These are phyloP conservation scores for Yasuhikotakia modesta DNA, from an alignment of 2,797 vertebrate genomes.

Conservation along the genomic window DNA sequence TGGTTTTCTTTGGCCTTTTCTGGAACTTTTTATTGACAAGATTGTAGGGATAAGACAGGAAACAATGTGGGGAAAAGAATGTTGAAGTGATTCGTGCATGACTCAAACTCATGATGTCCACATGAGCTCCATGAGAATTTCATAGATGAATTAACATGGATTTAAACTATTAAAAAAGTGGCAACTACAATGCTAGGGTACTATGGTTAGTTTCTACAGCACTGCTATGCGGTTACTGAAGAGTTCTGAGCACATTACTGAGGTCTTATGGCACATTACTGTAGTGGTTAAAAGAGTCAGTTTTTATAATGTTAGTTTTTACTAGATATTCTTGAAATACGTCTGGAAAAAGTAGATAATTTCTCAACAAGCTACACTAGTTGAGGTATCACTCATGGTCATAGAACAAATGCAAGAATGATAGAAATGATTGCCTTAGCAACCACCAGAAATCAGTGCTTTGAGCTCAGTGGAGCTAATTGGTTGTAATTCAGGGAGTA, in stretches of 20 bases:
- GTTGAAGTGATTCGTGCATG: conserved; percentile 2
- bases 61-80: not conserved
- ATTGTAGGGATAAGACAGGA: not conserved
- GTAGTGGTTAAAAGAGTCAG: not conserved
- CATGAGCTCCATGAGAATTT: not conserved
- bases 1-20: conserved; percentile 6
- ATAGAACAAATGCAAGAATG: not conserved
- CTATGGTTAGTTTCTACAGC: not conserved
- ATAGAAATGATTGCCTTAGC: not conserved
- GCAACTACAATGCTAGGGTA: not conserved
- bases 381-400: not conserved
- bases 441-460: not conserved
- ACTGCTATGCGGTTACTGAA: not conserved
- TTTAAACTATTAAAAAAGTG: too few species aligned
- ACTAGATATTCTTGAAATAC: not conserved
- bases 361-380: not conserved
- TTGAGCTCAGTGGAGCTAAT: conserved; percentile 20
- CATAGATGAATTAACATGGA: not conserved
- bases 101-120: not conserved
- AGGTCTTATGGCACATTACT: not conserved
- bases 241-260: not conserved
- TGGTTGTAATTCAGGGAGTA: conserved; percentile 13
- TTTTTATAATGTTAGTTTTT: not conserved
- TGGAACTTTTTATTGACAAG: conserved; percentile 28
- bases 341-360: too few species aligned